A percentile compares a stretch with the other conserved stretches of the same genome.
Conservation (phyloP, 2,888 invertebrate species). For the Bruchidius siliquastri region DNA sequence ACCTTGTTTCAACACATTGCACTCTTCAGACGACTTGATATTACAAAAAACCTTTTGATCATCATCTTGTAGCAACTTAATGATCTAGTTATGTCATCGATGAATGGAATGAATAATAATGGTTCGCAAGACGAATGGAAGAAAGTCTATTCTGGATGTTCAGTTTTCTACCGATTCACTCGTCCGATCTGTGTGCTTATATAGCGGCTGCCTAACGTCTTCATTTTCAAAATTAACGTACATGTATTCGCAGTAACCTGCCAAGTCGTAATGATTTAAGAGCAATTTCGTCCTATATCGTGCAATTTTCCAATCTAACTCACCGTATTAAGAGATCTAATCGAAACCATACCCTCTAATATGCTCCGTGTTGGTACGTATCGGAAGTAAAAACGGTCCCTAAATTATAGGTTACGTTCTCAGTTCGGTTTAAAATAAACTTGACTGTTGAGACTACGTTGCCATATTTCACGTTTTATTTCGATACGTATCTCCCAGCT, state of each 20-base stretch:
- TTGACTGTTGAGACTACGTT: not conserved
- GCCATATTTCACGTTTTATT: not conserved
- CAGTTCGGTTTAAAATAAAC: not conserved
- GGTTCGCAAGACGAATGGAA: too few species aligned
- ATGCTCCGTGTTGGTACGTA: not conserved
- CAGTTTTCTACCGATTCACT: too few species aligned
- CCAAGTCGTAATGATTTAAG: not conserved
- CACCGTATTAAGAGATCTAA: not conserved
- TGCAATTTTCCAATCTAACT: not conserved
- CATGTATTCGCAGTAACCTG: not conserved
- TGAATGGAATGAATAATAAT: too few species aligned
- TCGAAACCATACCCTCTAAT: not conserved
- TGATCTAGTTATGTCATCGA: too few species aligned
- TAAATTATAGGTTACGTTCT: not conserved
- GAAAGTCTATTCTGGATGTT: too few species aligned
- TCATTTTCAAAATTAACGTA: not conserved
- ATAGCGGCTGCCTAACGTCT: not conserved
- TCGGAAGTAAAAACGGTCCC: not conserved
- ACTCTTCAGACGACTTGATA: too few species aligned
- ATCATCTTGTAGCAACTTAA: too few species aligned
- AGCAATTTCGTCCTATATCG: not conserved
- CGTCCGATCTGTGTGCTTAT: too few species aligned
- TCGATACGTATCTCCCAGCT: not conserved
- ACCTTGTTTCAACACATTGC: too few species aligned
- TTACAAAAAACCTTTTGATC: too few species aligned